Evolutionary conservation across 2,888 invertebrate species (phyloP), one percentile per base, ranked within the genome.

Genomic region (Amorpha juglandis): DNA sequence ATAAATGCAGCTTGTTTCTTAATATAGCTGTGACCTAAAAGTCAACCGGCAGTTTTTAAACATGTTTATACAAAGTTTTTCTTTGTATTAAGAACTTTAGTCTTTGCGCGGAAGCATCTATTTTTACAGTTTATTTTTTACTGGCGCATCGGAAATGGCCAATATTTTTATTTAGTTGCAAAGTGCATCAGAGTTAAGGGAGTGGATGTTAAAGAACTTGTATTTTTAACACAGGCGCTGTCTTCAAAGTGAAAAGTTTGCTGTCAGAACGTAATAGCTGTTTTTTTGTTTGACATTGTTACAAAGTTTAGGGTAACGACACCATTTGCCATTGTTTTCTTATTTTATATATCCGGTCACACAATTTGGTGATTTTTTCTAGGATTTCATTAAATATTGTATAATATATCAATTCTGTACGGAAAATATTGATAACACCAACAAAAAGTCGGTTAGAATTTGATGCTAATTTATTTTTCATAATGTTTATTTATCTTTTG

Each of bases 201-300:
- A 48, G 48, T 16, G 16, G 47, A 48, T 66, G 42, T 19, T 38
- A 52, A 47, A 58, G 48, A 66, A 69, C 64, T 68, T 68, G 68
- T 66, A 53, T 66, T 67, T 69, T 69, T 69, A 69, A 65, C 65
- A 42, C 27, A 27, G 27, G 51, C 38, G 21, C 38, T 63, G 65
- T 58, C 53, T 64, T 64, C 50, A 14, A 51, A 69, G 68, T 68
- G 64, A 45, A 11, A 68, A 68, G 68, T 69, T 69, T 50, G 48
- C 0, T 50, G 47, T 45, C 48, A 27, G 63, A 62, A 69, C 62
- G 65, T 62, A 66, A 69, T 66, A 55, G 63, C 63, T 35, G 14
- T 45, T 14, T 62, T n/a, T 58, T 50, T 58, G 42, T 42, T 42
- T 42, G 4, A 38, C 12, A 19, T 42, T 19, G 50, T 50, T 19